phyloP scores from a whole-genome alignment of 2,797 vertebrate species.

The Setipinna tenuifilis region DNA sequence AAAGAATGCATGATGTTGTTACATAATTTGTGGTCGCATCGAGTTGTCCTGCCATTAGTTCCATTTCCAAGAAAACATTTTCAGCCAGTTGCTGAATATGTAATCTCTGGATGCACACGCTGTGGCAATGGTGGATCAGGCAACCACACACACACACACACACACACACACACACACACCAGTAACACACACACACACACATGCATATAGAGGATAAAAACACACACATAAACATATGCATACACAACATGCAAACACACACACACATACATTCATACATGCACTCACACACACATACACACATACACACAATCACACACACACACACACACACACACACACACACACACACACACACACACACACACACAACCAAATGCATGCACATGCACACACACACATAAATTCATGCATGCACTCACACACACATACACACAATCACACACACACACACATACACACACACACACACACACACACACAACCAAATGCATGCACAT shows the following conservation, averaged over 20 bases:
- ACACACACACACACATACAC: background rate
- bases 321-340: too few species aligned
- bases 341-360: too few species aligned
- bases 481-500: background rate
- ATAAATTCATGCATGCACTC: too few species aligned
- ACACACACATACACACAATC: too few species aligned
- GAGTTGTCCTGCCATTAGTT: background rate
- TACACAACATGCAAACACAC: too few species aligned
- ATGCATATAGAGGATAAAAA: background rate
- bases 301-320: too few species aligned
- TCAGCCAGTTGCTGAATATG: constrained; percentile 5
- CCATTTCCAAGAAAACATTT: constrained; percentile 16
- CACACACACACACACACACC: constrained; percentile 21
- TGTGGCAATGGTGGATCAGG: background rate
- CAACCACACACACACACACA: constrained; percentile 10
- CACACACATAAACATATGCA: too few species aligned
- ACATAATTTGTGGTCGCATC: constrained; percentile 4
- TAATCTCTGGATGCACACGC: constrained; percentile 14
- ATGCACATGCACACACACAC: too few species aligned
- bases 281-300: too few species aligned
- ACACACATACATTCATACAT: too few species aligned
- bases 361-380: too few species aligned
- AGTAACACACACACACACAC: constrained; percentile 15
- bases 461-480: constrained; percentile 17
- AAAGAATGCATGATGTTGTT: constrained; percentile 1